Percentiles rank a stretch among this genome's conserved stretches.
Conservation (phyloP, 1,140 invertebrate genomes). For the Trichomalopsis sarcophagae region DNA sequence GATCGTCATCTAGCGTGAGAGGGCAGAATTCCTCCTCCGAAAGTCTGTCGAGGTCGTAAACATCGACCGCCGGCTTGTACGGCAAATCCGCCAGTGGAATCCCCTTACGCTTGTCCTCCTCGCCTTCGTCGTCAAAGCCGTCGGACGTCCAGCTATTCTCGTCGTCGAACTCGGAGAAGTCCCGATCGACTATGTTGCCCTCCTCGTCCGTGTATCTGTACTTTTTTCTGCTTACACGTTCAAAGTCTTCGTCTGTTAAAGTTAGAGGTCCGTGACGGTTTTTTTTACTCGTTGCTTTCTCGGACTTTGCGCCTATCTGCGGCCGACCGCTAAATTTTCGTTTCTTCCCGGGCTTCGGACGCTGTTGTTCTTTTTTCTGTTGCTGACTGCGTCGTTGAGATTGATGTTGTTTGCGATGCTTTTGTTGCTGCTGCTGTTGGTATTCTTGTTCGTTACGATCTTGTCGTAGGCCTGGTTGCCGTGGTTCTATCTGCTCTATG, state of each 20-base stretch:
- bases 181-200: neutral
- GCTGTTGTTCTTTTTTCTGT: neutral
- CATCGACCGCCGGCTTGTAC: constrained; percentile 67
- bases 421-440: neutral
- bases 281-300: constrained; percentile 53
- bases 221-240: constrained; percentile 36
- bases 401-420: neutral
- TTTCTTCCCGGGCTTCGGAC: neutral
- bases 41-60: constrained; percentile 66
- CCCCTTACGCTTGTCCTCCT: constrained; percentile 49
- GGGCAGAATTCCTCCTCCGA: constrained; percentile 71
- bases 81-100: constrained; percentile 65
- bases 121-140: constrained; percentile 5
- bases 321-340: neutral
- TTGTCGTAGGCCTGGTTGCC: neutral
- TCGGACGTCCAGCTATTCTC: neutral
- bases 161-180: constrained; percentile 17
- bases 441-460: neutral
- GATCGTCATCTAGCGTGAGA: constrained; percentile 66
- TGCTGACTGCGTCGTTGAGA: constrained; percentile 12
- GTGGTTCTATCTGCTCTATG: too few relatives aligned
- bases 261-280: constrained; percentile 55
- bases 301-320: neutral
- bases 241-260: constrained; percentile 60
- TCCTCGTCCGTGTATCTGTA: neutral